phyloP scores from a whole-genome alignment of 1,140 invertebrate species.

The Akabosia matsudoensis region DNA sequence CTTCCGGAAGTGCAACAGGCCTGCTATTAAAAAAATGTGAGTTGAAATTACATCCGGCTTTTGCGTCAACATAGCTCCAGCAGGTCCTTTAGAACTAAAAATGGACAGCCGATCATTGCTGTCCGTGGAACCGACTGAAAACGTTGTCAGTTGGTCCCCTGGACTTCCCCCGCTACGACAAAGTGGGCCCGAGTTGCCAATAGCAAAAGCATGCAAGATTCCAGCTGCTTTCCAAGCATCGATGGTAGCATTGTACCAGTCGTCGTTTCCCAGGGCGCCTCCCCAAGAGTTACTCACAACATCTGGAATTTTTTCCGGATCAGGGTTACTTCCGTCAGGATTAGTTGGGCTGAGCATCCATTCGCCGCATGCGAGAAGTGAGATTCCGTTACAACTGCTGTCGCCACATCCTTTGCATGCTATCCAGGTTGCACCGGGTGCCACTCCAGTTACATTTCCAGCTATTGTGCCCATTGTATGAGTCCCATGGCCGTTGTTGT shows the following conservation, averaged over 20 bases:
- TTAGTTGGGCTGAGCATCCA: slow-evolving; percentile 3
- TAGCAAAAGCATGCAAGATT: slow-evolving; percentile 3
- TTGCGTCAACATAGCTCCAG: not conserved
- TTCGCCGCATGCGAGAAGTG: not conserved
- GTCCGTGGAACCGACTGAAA: not conserved
- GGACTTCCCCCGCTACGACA: not conserved
- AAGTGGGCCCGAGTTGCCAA: not conserved
- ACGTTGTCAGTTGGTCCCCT: not conserved
- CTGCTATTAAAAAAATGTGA: not conserved
- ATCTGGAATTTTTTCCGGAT: not conserved
- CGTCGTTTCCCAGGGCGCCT: not conserved
- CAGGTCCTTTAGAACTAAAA: slow-evolving; percentile 3
- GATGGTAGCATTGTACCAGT: slow-evolving; percentile 8
- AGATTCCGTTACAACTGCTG: not conserved
- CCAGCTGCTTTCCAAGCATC: not conserved
- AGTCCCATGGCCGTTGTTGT: not conserved
- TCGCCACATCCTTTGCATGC: not conserved
- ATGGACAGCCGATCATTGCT: not conserved
- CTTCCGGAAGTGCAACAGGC: not conserved
- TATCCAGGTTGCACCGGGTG: not conserved
- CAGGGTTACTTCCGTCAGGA: not conserved
- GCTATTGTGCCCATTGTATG: slow-evolving; percentile 1
- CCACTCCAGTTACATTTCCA: not conserved
- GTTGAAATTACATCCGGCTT: not conserved
- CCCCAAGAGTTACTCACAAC: slow-evolving; percentile 13